Evolutionary conservation across 2,888 invertebrate genomes (phyloP).

Genomic region (Eledona agricola): DNA sequence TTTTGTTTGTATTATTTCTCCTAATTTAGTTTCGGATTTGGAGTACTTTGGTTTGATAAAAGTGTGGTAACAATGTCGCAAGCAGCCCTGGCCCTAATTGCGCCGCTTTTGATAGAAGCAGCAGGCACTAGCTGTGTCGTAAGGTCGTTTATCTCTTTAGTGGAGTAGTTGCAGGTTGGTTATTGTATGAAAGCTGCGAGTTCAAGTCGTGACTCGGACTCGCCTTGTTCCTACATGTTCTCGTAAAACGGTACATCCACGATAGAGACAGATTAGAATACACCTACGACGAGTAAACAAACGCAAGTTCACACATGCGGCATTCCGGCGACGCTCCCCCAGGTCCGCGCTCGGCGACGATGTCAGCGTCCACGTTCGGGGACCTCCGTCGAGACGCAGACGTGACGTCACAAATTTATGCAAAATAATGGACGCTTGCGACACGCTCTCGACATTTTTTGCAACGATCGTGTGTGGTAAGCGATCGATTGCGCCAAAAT

Average conservation of each 20-base stretch:
- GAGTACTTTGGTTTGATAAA: too few relatives aligned
- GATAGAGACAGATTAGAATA: slow-evolving; percentile 30
- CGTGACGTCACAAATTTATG: slow-evolving; percentile 7
- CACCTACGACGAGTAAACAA: slow-evolving; percentile 26
- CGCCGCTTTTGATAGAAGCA: too few relatives aligned
- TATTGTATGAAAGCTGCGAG: slow-evolving; percentile 24
- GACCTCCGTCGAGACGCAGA: slow-evolving; percentile 4
- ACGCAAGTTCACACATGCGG: slow-evolving; percentile 22
- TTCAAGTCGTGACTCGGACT: slow-evolving; percentile 33
- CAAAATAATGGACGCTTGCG: slow-evolving; percentile 9
- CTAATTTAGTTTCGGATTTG: too few relatives aligned
- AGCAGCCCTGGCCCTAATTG: too few relatives aligned
- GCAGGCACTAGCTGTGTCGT: too few relatives aligned
- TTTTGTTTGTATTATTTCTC: too few relatives aligned
- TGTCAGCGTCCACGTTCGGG: neutral
- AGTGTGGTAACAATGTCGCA: neutral
- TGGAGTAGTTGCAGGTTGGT: slow-evolving; percentile 26
- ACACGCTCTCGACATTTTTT: slow-evolving; percentile 6
- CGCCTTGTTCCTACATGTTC: slow-evolving; percentile 30
- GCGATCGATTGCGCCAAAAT: neutral
- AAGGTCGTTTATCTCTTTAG: slow-evolving; percentile 30
- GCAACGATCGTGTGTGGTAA: slow-evolving; percentile 1
- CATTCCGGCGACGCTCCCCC: neutral
- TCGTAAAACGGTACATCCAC: slow-evolving; percentile 33
- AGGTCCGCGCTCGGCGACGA: neutral